Conservation (phyloP, 1,140 invertebrate species). For the Atta cephalotes region DNA sequence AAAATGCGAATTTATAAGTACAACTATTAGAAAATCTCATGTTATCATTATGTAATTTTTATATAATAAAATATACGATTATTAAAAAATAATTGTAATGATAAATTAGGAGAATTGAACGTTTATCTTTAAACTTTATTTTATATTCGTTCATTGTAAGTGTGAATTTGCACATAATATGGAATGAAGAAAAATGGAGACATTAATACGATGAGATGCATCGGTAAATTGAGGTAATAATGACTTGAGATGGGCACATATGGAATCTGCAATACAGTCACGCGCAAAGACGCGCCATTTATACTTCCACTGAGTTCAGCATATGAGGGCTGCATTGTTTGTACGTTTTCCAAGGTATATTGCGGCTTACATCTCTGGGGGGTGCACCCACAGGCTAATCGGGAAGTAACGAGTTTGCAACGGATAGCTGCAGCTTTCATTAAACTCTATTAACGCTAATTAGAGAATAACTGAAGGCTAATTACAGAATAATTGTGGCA, state of each 20-base stretch:
- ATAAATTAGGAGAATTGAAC: neutral
- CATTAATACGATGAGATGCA: neutral
- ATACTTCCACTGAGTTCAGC: neutral
- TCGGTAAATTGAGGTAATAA: neutral
- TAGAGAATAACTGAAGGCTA: slow-evolving; percentile 40
- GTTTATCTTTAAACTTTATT: neutral
- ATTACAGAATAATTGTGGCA: slow-evolving; percentile 50
- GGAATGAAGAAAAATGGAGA: neutral
- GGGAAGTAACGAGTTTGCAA: slow-evolving; percentile 46
- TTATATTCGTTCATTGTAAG: neutral
- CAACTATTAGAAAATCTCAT: neutral
- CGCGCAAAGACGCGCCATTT: neutral
- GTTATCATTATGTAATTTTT: neutral
- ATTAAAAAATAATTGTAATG: slow-evolving; percentile 1
- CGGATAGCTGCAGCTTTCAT: slow-evolving; percentile 56
- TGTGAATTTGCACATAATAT: neutral
- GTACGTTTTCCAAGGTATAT: neutral
- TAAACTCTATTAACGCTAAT: slow-evolving; percentile 59
- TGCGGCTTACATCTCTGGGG: slow-evolving; percentile 24
- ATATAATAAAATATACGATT: neutral
- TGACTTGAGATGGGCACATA: neutral
- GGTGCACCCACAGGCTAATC: slow-evolving; percentile 39
- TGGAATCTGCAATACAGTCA: neutral
- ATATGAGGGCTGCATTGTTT: neutral
- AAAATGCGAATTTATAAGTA: neutral